These are phyloP conservation scores for Rallus limicola DNA, from an alignment of 2,113 vertebrate species.

Conservation along the genomic window DNA sequence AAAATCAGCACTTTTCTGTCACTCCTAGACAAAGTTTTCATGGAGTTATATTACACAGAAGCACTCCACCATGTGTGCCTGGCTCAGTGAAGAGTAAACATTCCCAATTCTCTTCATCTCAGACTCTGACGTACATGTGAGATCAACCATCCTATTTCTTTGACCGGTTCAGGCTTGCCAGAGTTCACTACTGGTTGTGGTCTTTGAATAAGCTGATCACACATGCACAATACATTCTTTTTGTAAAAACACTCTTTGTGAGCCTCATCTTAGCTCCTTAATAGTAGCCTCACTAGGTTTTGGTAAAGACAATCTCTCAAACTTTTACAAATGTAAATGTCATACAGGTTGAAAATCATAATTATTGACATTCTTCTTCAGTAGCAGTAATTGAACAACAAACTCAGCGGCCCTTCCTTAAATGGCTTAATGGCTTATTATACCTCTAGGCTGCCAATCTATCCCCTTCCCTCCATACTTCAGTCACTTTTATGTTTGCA, in stretches of 20 bases:
- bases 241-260: background rate
- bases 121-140: background rate
- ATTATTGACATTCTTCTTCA: conserved; percentile 54
- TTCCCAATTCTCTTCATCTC: background rate
- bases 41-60: background rate
- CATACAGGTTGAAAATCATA: conserved; percentile 3
- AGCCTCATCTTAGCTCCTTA: background rate
- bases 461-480: conserved; percentile 29
- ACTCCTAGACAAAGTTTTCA: background rate
- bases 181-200: background rate
- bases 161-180: accelerated
- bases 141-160: background rate
- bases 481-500: conserved; percentile 42
- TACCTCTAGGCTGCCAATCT: conserved; percentile 29
- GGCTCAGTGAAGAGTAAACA: background rate
- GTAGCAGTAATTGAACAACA: conserved; percentile 49
- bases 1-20: background rate
- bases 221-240: background rate
- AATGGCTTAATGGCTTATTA: conserved; percentile 59
- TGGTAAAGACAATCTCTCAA: background rate
- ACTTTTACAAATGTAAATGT: conserved; percentile 15
- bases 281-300: background rate
- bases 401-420: conserved; percentile 21
- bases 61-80: background rate
- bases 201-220: background rate